These are phyloP conservation scores for Sigmodon hispidus DNA, from an alignment of 2,113 vertebrate species.

Conservation along the genomic window DNA sequence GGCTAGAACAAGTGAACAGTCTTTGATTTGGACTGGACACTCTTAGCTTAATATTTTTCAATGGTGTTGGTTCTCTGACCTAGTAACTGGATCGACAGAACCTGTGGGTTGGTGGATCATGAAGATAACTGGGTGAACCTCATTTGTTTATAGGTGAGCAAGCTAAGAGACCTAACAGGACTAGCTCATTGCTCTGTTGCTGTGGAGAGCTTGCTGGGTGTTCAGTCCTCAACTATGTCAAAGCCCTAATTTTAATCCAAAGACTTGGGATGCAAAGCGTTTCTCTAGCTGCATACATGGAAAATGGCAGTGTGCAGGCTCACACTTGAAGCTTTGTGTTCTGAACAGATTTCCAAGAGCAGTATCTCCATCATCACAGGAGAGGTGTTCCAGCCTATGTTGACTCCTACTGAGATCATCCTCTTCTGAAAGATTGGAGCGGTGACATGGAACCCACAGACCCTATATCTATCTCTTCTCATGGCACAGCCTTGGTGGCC, in stretches of 20 bases:
- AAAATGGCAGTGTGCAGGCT: neutral
- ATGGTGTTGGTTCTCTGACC: neutral
- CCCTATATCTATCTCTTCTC: neutral
- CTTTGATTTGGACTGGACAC: neutral
- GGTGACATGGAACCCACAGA: rapidly evolving
- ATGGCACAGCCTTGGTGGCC: rapidly evolving
- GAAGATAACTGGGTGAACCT: neutral
- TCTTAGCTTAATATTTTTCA: neutral
- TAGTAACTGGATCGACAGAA: neutral
- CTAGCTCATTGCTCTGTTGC: neutral
- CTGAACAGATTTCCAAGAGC: neutral
- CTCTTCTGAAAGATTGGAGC: neutral
- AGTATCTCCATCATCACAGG: rapidly evolving
- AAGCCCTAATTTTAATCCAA: neutral
- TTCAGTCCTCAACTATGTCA: neutral
- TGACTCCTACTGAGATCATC: neutral
- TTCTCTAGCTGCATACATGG: neutral
- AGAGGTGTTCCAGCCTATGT: neutral
- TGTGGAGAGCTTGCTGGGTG: neutral
- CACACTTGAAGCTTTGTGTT: neutral
- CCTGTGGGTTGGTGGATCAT: too few relatives aligned
- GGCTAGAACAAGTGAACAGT: neutral
- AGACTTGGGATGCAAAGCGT: neutral
- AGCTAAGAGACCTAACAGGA: neutral
- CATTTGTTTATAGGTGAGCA: neutral